Percentiles rank a stretch among this genome's conserved stretches.
These are phyloP conservation scores for Nomada goodeniana DNA, from an alignment of 2,888 invertebrate species.

Conservation along the genomic window DNA sequence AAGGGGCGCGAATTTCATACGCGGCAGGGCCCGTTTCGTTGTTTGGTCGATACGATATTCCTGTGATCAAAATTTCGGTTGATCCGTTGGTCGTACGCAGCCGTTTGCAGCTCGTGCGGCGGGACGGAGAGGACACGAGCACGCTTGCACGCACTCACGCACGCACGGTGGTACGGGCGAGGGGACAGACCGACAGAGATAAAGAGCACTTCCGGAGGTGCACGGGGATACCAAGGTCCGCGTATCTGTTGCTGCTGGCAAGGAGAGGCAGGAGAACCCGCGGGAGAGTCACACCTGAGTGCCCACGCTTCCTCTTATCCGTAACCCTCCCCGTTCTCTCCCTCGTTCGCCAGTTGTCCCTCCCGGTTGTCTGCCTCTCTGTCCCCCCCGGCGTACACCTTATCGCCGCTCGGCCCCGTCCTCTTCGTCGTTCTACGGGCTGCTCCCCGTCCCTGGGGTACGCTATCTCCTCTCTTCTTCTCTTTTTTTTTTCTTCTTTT, in stretches of 20 bases:
- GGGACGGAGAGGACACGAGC: conserved; percentile 11
- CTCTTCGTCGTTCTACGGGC: conserved; percentile 51
- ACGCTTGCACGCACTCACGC: conserved; percentile 44
- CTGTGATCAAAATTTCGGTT: conserved; percentile 55
- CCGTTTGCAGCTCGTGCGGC: conserved; percentile 26
- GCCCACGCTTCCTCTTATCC: conserved; percentile 84
- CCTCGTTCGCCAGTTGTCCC: conserved; percentile 58
- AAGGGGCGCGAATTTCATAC: no score
- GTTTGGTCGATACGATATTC: conserved; percentile 51
- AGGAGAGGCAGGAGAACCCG: conserved; percentile 79
- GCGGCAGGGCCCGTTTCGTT: neutral
- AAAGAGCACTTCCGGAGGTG: conserved; percentile 83
- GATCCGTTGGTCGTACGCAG: conserved; percentile 24
- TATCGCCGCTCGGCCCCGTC: conserved; percentile 45
- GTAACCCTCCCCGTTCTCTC: conserved; percentile 71
- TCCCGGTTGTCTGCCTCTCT: conserved; percentile 53
- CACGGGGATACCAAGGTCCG: conserved; percentile 77
- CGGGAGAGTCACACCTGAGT: conserved; percentile 84
- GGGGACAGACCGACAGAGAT: conserved; percentile 84
- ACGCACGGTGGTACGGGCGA: conserved; percentile 66
- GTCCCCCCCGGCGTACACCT: conserved; percentile 7
- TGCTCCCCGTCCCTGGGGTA: conserved; percentile 59
- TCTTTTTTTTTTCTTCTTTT: conserved; percentile 18
- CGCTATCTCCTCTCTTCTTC: conserved; percentile 60
- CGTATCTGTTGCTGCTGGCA: conserved; percentile 75